phyloP scores from a whole-genome alignment of 2,113 vertebrate genomes.

The Siniperca chuatsi region DNA sequence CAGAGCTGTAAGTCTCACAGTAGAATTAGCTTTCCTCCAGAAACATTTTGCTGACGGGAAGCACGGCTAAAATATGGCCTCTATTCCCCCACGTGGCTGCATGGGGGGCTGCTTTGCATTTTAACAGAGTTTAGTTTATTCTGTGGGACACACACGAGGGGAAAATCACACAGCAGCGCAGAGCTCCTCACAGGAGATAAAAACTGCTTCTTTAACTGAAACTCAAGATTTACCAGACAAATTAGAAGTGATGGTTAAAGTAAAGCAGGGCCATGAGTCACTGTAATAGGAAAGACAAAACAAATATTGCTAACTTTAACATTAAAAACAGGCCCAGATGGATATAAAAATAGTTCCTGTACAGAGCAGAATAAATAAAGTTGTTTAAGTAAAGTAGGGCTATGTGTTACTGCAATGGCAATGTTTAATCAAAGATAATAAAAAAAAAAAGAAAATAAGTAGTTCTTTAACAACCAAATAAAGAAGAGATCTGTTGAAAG shows the following conservation, averaged over 20 bases:
- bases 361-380: constrained; percentile 51
- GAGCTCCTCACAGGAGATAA: constrained; percentile 62
- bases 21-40: constrained; percentile 79
- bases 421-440: constrained; percentile 57
- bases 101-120: constrained; percentile 78
- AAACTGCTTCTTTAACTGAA: constrained; percentile 66
- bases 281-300: constrained; percentile 70
- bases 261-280: constrained; percentile 65
- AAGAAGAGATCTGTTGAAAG: constrained; percentile 28
- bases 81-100: constrained; percentile 68
- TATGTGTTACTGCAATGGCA: constrained; percentile 62
- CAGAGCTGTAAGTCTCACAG: constrained; percentile 83
- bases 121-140: constrained; percentile 80
- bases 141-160: constrained; percentile 31
- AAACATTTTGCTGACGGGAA: constrained; percentile 83
- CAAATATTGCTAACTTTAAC: constrained; percentile 59
- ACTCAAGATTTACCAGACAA: constrained; percentile 73
- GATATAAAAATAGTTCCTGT: constrained; percentile 44
- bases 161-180: constrained; percentile 47
- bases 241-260: constrained; percentile 72
- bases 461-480: constrained; percentile 45
- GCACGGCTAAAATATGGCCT: constrained; percentile 78
- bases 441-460: constrained; percentile 44
- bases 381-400: constrained; percentile 57
- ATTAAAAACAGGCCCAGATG: constrained; percentile 55